phyloP scores from a whole-genome alignment of 1,140 invertebrate genomes.

The Zaprionus kolodkinae region DNA sequence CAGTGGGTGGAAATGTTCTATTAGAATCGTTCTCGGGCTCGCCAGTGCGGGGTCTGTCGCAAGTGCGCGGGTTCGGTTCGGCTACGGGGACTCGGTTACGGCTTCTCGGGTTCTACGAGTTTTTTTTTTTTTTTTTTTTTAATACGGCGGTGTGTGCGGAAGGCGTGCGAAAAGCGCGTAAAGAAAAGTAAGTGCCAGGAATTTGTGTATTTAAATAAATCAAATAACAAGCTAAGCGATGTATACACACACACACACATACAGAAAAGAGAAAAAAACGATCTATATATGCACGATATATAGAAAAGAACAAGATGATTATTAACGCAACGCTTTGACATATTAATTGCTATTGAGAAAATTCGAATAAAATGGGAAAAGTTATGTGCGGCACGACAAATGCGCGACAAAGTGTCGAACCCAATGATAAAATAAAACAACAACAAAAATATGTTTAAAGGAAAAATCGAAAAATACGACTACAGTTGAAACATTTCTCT shows the following conservation, averaged over 20 bases:
- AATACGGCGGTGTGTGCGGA: conserved; percentile 16
- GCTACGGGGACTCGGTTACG: conserved; percentile 14
- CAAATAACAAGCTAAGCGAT: conserved; percentile 74
- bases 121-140: too few species aligned
- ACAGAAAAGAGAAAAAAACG: conserved; percentile 1
- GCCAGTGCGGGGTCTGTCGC: background rate
- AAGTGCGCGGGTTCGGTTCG: conserved; percentile 7
- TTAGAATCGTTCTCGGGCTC: conserved; percentile 50
- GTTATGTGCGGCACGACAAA: conserved; percentile 4
- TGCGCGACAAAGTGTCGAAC: conserved; percentile 77
- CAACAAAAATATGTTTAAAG: conserved; percentile 23
- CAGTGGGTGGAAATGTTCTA: conserved; percentile 80
- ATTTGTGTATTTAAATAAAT: conserved; percentile 80
- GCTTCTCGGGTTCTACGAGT: conserved; percentile 6
- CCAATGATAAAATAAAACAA: conserved; percentile 39
- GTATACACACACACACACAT: conserved; percentile 72
- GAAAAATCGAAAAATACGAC: conserved; percentile 27
- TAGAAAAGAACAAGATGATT: conserved; percentile 28
- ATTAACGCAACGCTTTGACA: conserved; percentile 48
- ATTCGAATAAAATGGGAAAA: conserved; percentile 37
- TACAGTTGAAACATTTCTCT: conserved; percentile 30
- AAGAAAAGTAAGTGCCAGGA: conserved; percentile 79
- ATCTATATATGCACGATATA: conserved; percentile 3
- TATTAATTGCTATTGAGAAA: conserved; percentile 76
- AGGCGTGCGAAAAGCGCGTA: conserved; percentile 73